A percentile compares a stretch with the other conserved stretches of the same genome.
These are phyloP conservation scores for Ennomos fuscantarius DNA, from an alignment of 2,888 invertebrate species.

Conservation along the genomic window DNA sequence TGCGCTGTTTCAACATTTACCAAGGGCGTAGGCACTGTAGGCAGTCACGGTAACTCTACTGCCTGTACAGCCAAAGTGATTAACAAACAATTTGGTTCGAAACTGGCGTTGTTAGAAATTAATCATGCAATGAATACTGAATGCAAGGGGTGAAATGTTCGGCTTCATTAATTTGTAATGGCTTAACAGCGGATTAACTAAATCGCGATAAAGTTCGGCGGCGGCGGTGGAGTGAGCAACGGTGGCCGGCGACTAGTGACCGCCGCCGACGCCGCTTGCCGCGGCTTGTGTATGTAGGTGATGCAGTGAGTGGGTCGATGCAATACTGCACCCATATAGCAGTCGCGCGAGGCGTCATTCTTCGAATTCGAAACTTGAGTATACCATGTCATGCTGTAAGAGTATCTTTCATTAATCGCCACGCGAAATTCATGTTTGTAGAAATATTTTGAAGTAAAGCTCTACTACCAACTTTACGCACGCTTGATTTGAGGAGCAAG, in stretches of 20 bases:
- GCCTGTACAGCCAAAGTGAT: constrained; percentile 33
- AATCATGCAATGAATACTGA: constrained; percentile 39
- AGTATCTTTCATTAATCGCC: constrained; percentile 1
- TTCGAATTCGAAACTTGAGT: constrained; percentile 21
- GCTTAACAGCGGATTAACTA: constrained; percentile 42
- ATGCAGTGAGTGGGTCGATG: constrained; percentile 26
- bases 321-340: constrained; percentile 19
- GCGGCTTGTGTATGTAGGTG: constrained; percentile 1
- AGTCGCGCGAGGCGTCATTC: constrained; percentile 18
- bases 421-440: background rate
- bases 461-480: no score
- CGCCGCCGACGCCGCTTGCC: background rate
- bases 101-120: constrained; percentile 38
- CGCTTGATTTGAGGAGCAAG: no score
- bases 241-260: constrained; percentile 3
- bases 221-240: background rate
- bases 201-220: constrained; percentile 27
- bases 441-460: background rate
- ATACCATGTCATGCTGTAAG: constrained; percentile 4
- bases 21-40: constrained; percentile 22
- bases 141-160: constrained; percentile 30
- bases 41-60: constrained; percentile 25
- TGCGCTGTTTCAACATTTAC: constrained; percentile 28
- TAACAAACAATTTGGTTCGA: constrained; percentile 37
- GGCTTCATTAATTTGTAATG: constrained; percentile 45